Base-by-base conservation (phyloP, 2,113 vertebrate genomes). In the Coptodon rendalli region DNA sequence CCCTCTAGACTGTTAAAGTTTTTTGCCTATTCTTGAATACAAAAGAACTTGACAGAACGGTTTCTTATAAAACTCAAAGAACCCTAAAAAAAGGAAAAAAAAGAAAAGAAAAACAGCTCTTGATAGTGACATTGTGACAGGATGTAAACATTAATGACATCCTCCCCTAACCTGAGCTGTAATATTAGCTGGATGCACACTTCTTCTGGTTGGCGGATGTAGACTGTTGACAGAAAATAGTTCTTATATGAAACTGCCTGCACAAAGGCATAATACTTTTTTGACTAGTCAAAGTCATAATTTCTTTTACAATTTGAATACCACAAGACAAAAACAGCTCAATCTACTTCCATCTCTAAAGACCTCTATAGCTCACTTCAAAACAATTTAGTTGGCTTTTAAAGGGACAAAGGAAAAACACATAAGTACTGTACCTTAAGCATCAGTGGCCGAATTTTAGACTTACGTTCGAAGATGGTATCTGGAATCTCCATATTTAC, bases 381-480 rank as follows among this genome's bases (percentile, higher is more conserved):
- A 52, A 78, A 50, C 43, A 34, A 50, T 78, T 17, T 50, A 78
- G 45, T 50, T 31, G 43, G 43, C 27, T 78, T 31, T 19, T 10
- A 31, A 48, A 50, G 0, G 27, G 27, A 11, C 27, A 52, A 78
- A 78, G 43, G 27, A 78, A 31, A 78, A 76, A 48, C 27, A 5
- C 16, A 27, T 17, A 48, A 48, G 7, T 31, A 76, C 14, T 48
- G 24, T 29, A 29, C 24, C 27, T 50, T 76, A 52, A 52, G 24
- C 10, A 27, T 56, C 5, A 31, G 56, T 27, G 2, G 36, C 1
- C 9, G 34, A 14, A 63, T 17, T 53, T 81, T 54, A 40, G 14
- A 94, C 96, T 94, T 85, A 97, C 96, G 81, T 81, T 97, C 95
- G 86, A 89, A 89, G 53, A 86, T 14, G 82, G 57, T 54, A 82